Percentiles rank a stretch among this genome's conserved stretches.
These are phyloP conservation scores for Stenodera caucasica DNA, from an alignment of 2,888 invertebrate species.

Conservation along the genomic window DNA sequence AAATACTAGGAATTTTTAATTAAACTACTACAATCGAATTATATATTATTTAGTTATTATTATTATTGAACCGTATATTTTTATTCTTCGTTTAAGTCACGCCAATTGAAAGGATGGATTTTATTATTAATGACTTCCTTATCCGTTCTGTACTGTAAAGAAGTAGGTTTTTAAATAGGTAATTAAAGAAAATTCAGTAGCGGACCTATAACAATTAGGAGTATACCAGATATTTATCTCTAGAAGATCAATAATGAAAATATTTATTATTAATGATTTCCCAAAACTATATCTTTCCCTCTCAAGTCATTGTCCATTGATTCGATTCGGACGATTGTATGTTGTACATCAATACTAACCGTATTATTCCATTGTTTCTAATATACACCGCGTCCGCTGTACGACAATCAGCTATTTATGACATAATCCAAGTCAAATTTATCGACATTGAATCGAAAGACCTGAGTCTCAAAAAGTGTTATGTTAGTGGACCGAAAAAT, in stretches of 20 bases:
- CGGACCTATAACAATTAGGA: neutral
- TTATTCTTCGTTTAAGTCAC: neutral
- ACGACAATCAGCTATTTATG: too few relatives aligned
- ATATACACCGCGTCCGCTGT: too few relatives aligned
- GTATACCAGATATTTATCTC: neutral
- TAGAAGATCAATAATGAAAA: too few relatives aligned
- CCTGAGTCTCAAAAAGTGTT: too few relatives aligned
- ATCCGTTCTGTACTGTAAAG: neutral
- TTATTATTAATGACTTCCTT: slow-evolving; percentile 3
- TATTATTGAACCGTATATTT: neutral
- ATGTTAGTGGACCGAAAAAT: too few relatives aligned
- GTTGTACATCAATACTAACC: neutral
- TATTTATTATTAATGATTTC: too few relatives aligned
- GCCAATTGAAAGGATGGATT: neutral
- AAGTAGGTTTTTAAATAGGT: neutral
- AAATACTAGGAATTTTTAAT: neutral
- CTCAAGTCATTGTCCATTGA: slow-evolving; percentile 1
- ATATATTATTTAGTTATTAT: neutral
- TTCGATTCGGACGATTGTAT: neutral
- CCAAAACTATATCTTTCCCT: too few relatives aligned
- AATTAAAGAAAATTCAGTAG: neutral
- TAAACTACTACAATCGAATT: neutral
- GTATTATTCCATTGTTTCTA: slow-evolving; percentile 31
- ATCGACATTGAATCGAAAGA: too few relatives aligned
- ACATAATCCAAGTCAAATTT: too few relatives aligned